These are phyloP conservation scores for Adoxophyes honmai DNA, from an alignment of 1,140 invertebrate genomes.

Conservation along the genomic window DNA sequence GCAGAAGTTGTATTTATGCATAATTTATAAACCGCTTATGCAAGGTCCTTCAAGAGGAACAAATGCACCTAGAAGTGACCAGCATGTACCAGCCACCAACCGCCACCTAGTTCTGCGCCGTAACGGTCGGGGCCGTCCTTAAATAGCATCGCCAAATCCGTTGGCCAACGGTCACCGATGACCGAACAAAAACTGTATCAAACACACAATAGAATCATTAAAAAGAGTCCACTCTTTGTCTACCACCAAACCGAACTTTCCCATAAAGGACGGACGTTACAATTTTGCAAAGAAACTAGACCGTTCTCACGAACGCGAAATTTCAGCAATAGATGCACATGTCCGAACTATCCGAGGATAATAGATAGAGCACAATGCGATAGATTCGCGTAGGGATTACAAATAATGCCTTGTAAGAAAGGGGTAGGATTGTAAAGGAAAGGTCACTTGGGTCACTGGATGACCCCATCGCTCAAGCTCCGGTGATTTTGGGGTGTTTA, in stretches of 20 bases:
- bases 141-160: constrained; percentile 67
- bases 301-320: constrained; percentile 69
- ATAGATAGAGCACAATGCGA: constrained; percentile 59
- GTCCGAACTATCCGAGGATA: constrained; percentile 43
- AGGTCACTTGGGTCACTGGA: constrained; percentile 65
- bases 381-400: constrained; percentile 75
- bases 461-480: constrained; percentile 71
- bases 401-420: constrained; percentile 73
- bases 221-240: constrained; percentile 72
- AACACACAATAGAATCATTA: constrained; percentile 71
- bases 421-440: constrained; percentile 57
- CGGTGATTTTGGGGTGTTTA: constrained; percentile 66
- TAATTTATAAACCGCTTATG: no score
- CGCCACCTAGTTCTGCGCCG: background rate
- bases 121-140: constrained; percentile 43
- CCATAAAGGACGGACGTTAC: constrained; percentile 64
- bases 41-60: no score
- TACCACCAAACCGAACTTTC: constrained; percentile 56
- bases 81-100: no score
- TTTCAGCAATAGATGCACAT: constrained; percentile 55
- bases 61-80: no score
- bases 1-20: no score
- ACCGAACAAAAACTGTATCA: constrained; percentile 61
- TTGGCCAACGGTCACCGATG: constrained; percentile 65
- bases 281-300: constrained; percentile 74